A percentile compares a stretch with the other conserved stretches of the same genome.
phyloP scores from a whole-genome alignment of 2,888 invertebrate genomes.

The Macaria notata region DNA sequence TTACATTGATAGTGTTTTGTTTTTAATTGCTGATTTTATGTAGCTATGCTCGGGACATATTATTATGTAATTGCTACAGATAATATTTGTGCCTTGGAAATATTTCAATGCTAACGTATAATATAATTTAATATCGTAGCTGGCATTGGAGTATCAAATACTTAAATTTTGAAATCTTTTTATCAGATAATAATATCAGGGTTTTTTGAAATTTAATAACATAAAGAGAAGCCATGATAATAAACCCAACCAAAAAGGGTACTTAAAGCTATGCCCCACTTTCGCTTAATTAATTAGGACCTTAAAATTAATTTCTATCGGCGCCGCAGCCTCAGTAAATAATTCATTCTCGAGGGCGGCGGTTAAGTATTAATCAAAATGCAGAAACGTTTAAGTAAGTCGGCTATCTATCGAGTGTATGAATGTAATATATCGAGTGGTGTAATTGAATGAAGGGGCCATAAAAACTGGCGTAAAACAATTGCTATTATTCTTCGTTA shows the following conservation, averaged over 20 bases:
- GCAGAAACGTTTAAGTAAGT: slow-evolving; percentile 20
- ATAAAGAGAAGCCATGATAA: slow-evolving; percentile 9
- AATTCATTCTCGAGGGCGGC: slow-evolving; percentile 24
- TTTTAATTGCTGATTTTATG: too few species aligned
- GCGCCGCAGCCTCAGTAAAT: slow-evolving; percentile 29
- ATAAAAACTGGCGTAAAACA: slow-evolving; percentile 72
- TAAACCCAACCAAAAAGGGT: slow-evolving; percentile 25
- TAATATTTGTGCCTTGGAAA: too few species aligned
- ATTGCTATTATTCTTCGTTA: slow-evolving; percentile 75
- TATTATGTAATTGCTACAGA: too few species aligned
- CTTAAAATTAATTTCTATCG: slow-evolving; percentile 32
- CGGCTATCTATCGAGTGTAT: slow-evolving; percentile 31
- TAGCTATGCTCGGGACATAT: too few species aligned
- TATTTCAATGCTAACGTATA: too few species aligned
- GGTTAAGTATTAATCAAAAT: slow-evolving; percentile 25
- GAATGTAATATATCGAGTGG: slow-evolving; percentile 34
- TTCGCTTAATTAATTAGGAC: slow-evolving; percentile 31
- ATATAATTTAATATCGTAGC: too few species aligned
- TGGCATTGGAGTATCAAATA: too few species aligned
- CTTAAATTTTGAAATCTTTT: neutral
- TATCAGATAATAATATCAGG: slow-evolving; percentile 4
- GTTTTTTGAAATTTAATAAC: slow-evolving; percentile 13
- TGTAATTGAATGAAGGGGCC: slow-evolving; percentile 66
- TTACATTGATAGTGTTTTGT: too few species aligned
- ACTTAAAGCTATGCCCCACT: slow-evolving; percentile 28